Percentiles rank a stretch among this genome's conserved stretches.
phyloP scores from a whole-genome alignment of 1,140 invertebrate species.

The Pseudomyrmex dendroicus region DNA sequence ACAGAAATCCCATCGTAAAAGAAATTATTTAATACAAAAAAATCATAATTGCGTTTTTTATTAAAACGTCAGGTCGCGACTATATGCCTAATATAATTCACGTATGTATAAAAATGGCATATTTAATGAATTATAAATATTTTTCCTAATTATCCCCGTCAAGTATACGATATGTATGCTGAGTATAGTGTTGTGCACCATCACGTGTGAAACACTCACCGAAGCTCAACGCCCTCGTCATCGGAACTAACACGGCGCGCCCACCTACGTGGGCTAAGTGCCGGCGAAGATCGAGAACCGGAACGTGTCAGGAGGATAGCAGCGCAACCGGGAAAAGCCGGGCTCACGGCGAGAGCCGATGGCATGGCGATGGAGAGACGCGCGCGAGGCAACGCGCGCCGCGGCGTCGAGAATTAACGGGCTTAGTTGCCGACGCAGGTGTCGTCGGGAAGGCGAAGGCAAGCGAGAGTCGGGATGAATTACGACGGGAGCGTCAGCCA shows the following conservation, averaged over 20 bases:
- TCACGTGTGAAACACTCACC: conserved; percentile 19
- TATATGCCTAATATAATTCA: background rate
- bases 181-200: background rate
- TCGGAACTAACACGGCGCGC: conserved; percentile 32
- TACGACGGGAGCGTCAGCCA: conserved; percentile 82
- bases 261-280: conserved; percentile 43
- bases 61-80: background rate
- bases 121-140: too few relatives aligned
- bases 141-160: conserved; percentile 25
- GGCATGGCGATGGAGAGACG: conserved; percentile 67
- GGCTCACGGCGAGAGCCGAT: conserved; percentile 64
- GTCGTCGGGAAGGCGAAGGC: conserved; percentile 80
- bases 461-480: conserved; percentile 80
- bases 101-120: background rate
- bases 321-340: conserved; percentile 47
- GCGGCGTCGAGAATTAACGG: conserved; percentile 83
- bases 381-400: conserved; percentile 44
- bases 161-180: background rate
- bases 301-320: conserved; percentile 61
- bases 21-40: too few relatives aligned
- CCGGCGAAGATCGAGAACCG: conserved; percentile 65
- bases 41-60: too few relatives aligned
- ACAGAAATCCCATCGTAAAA: background rate
- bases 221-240: conserved; percentile 39
- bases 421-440: conserved; percentile 85